These are phyloP conservation scores for Syngnathoides biaculeatus DNA, from an alignment of 2,113 vertebrate genomes.

Conservation along the genomic window DNA sequence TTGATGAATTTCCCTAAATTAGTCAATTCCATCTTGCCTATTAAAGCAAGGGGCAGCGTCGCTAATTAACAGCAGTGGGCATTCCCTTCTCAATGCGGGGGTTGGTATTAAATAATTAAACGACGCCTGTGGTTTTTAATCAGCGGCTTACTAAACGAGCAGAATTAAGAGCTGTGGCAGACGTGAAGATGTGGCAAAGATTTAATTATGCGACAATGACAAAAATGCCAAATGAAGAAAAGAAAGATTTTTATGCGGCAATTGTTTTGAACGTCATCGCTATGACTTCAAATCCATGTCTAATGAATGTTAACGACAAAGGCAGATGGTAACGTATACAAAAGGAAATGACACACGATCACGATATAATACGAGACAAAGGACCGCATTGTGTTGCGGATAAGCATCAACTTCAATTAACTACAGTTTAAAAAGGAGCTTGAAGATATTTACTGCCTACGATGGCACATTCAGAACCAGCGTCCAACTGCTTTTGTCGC, in stretches of 20 bases:
- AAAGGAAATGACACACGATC: constrained; percentile 13
- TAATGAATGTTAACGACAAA: constrained; percentile 17
- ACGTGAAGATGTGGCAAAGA: constrained; percentile 30
- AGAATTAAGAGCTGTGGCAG: constrained; percentile 33
- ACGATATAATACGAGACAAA: constrained; percentile 41
- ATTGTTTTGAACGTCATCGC: constrained; percentile 25
- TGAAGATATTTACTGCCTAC: constrained; percentile 42
- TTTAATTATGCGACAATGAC: constrained; percentile 46
- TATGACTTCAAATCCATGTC: constrained; percentile 12
- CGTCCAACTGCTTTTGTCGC: constrained; percentile 34
- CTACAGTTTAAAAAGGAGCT: constrained; percentile 71
- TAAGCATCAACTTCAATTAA: constrained; percentile 63
- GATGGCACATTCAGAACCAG: constrained; percentile 23
- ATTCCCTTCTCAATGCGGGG: constrained; percentile 29
- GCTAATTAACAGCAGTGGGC: constrained; percentile 66
- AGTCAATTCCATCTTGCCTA: constrained; percentile 30
- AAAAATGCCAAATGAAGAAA: constrained; percentile 31
- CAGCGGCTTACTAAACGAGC: constrained; percentile 23
- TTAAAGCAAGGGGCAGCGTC: constrained; percentile 36
- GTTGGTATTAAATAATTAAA: constrained; percentile 68
- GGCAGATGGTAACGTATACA: constrained; percentile 15
- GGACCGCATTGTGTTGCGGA: constrained; percentile 47
- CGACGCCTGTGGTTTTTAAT: constrained; percentile 53
- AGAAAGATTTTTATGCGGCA: constrained; percentile 22
- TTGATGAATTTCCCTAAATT: constrained; percentile 47